Conservation (phyloP, 2,113 vertebrate species). For the Atrichornis clamosus region DNA sequence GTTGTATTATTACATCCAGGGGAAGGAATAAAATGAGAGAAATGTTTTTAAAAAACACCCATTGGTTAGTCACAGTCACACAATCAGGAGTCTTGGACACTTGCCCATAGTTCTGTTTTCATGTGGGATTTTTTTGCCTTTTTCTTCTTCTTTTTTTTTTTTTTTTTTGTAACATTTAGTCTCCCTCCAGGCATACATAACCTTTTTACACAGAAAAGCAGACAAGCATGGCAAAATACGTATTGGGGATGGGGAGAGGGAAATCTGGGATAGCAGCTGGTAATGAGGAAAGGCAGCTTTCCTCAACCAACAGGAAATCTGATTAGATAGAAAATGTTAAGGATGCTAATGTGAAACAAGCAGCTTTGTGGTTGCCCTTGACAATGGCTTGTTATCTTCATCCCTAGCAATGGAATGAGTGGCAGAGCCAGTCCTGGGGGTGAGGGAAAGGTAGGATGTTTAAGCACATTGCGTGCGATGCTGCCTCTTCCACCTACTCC, state of each 20-base stretch:
- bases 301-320: conserved; percentile 23
- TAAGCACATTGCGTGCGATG: background rate
- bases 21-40: background rate
- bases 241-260: background rate
- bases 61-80: conserved; percentile 39
- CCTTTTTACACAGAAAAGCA: conserved; percentile 53
- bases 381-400: background rate
- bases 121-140: background rate
- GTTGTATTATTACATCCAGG: conserved; percentile 17
- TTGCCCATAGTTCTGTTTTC: conserved; percentile 29
- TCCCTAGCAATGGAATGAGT: background rate
- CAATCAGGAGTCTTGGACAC: conserved; percentile 3
- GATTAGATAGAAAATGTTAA: background rate
- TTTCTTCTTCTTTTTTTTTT: background rate
- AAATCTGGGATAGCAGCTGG: conserved; percentile 17
- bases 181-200: conserved; percentile 44
- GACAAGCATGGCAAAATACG: background rate
- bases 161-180: background rate
- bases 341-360: background rate
- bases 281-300: conserved; percentile 22
- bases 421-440: background rate
- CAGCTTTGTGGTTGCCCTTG: background rate
- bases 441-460: background rate
- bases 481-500: background rate
- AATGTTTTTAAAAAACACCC: background rate